A percentile compares a stretch with the other conserved stretches of the same genome.
Evolutionary conservation across 2,113 vertebrate genomes (phyloP).

Genomic region (Entosphenus tridentatus): DNA sequence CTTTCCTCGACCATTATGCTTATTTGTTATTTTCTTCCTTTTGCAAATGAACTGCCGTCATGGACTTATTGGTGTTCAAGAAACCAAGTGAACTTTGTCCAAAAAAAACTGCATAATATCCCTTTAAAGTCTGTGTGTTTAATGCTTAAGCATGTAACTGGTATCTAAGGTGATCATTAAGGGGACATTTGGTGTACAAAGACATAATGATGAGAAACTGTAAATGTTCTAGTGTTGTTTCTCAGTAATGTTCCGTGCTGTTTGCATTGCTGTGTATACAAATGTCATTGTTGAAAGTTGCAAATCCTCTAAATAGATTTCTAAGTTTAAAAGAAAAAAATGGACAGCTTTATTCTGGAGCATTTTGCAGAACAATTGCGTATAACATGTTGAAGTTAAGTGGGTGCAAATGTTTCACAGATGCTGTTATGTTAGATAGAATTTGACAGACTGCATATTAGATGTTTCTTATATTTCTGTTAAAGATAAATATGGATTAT

Average conservation of each 20-base stretch:
- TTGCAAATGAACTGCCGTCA: background rate
- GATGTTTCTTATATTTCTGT: no score
- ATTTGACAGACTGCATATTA: no score
- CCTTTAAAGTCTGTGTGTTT: constrained; percentile 1
- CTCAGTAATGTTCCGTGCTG: constrained; percentile 5
- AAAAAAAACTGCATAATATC: no score
- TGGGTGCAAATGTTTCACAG: no score
- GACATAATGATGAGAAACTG: constrained; percentile 3
- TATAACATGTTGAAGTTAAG: no score
- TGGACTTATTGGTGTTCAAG: no score
- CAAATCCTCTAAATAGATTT: constrained; percentile 1
- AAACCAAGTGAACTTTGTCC: no score
- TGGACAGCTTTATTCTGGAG: background rate
- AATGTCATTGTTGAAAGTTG: constrained; percentile 4
- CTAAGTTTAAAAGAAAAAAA: constrained; percentile 4
- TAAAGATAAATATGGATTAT: no score
- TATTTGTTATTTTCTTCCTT: constrained; percentile 1
- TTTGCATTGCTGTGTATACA: constrained; percentile 6
- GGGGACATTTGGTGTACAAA: constrained; percentile 1
- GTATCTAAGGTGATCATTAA: background rate
- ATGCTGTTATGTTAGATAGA: no score
- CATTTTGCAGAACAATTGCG: no score
- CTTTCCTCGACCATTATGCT: constrained; percentile 2
- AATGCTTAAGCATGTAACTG: constrained; percentile 4
- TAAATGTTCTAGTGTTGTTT: constrained; percentile 7